Conservation (phyloP, 37 sponge, comb jelly and placozoan genomes). For the Geodia barretti region DNA sequence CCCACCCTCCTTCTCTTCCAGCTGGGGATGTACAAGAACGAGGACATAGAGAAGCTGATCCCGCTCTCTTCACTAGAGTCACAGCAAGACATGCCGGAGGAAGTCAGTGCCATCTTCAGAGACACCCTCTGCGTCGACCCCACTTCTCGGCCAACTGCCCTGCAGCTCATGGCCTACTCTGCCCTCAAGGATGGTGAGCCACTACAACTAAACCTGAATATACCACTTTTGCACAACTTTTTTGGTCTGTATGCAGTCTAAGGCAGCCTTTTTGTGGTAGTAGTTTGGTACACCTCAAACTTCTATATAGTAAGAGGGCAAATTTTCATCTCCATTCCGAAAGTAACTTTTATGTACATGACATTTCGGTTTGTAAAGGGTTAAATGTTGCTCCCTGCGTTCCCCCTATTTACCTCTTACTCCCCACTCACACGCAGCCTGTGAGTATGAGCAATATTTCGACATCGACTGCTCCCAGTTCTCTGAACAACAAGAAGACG, state of each 20-base stretch:
- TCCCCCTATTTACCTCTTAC: not conserved
- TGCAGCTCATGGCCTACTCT: conserved; percentile 8
- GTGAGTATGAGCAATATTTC: conserved; percentile 8
- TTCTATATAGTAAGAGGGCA: too few species aligned
- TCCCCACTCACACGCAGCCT: conserved; percentile 3
- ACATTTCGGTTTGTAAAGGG: not conserved
- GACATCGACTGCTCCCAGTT: not conserved
- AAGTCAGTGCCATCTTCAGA: not conserved
- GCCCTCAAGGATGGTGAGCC: not conserved
- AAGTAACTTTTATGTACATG: not conserved
- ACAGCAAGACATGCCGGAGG: conserved; percentile 1
- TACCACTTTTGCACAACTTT: too few species aligned
- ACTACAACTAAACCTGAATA: too few species aligned
- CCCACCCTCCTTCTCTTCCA: not conserved
- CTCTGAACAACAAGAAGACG: not conserved
- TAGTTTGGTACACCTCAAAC: too few species aligned
- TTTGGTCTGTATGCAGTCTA: too few species aligned
- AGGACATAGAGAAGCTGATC: conserved; percentile 24
- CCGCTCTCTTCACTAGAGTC: conserved; percentile 12
- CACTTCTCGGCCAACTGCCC: conserved; percentile 19
- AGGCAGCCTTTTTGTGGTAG: too few species aligned
- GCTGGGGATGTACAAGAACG: conserved; percentile 38
- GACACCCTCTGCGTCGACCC: conserved; percentile 8
- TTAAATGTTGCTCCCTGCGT: not conserved
- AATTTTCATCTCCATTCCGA: too few species aligned